These are phyloP conservation scores for Plutomurus gul DNA, from an alignment of 1,140 invertebrate genomes.

Conservation along the genomic window DNA sequence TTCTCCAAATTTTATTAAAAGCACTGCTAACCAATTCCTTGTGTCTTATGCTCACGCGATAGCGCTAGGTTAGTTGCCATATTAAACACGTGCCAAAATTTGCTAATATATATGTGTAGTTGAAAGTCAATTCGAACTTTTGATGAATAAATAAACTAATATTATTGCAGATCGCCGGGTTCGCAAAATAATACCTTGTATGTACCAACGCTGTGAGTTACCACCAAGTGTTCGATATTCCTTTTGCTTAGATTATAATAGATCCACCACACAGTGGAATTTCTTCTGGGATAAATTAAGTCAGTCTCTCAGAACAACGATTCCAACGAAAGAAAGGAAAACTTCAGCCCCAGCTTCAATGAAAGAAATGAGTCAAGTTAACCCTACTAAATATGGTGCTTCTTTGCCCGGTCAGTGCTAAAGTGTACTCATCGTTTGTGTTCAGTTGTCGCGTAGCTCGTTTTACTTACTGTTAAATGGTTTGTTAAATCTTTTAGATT, in stretches of 20 bases:
- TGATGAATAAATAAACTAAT: conserved; percentile 1
- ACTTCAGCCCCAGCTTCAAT: background rate
- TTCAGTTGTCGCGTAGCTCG: background rate
- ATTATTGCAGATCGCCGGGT: conserved; percentile 60
- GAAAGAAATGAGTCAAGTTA: background rate
- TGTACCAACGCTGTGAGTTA: conserved; percentile 63
- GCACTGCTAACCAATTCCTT: conserved; percentile 71
- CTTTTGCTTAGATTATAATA: conserved; percentile 64
- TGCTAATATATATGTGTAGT: background rate
- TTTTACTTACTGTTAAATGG: background rate
- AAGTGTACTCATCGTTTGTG: background rate
- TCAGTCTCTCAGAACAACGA: conserved; percentile 58
- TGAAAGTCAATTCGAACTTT: background rate
- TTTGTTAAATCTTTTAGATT: background rate
- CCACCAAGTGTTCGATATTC: conserved; percentile 65
- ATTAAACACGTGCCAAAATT: no score
- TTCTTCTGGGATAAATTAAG: conserved; percentile 66
- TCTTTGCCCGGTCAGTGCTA: conserved; percentile 3
- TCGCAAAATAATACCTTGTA: conserved; percentile 70
- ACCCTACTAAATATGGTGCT: background rate
- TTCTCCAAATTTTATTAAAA: conserved; percentile 71
- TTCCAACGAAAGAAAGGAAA: background rate
- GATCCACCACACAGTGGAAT: conserved; percentile 62
- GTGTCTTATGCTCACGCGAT: conserved; percentile 73
- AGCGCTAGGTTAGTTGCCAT: conserved; percentile 66